Base-by-base conservation (phyloP, 2,113 vertebrate species). In the Halichoerus grypus region DNA sequence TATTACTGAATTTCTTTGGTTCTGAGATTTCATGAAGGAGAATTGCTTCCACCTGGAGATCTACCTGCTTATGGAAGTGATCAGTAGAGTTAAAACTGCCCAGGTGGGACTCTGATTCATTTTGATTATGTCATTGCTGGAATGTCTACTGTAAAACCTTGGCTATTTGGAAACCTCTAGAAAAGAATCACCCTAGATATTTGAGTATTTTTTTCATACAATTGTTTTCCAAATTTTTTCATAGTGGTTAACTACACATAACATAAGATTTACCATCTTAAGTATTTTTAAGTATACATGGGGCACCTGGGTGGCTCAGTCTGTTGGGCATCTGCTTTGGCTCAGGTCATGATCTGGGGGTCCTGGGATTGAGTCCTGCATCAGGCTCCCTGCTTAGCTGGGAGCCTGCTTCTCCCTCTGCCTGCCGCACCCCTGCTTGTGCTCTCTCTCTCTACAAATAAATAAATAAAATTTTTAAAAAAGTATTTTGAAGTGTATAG, bases 1-100 rank as follows among this genome's bases (percentile, higher is more conserved):
- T 59, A 74, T 55, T 36, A 1, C 49, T 80, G 61, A 83, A 46
- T 77, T 74, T 95, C n/a, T 76, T 93, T 96, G 82, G 76, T 79
- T 83, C 26, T 80, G 33, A 79, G 82, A 82, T n/a, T 39, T 79
- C 42, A 42, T 24, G 21, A 80, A 67, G 53, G 53, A 51, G 31
- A 88, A 88, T 42, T 91, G 28, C 26, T 69, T 91, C 61, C 36
- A 71, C 6, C 33, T 49, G 39, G 21, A 72, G 77, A 31, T 28
- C 6, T 63, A 24, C 31, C 49, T 77, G 53, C 33, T 76, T 53
- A 90, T 51, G 28, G 55, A 91, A 79, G 46, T 49, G 49, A 42
- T 19, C 57, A 31, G 13, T 55, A 4, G 55, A 71, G 72, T 16
- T 82, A 63, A 69, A 86, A 77, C 74, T 82, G 51, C 42, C 12